Evolutionary conservation across 2,113 vertebrate species (phyloP).

Genomic region (Pyxicephalus adspersus): DNA sequence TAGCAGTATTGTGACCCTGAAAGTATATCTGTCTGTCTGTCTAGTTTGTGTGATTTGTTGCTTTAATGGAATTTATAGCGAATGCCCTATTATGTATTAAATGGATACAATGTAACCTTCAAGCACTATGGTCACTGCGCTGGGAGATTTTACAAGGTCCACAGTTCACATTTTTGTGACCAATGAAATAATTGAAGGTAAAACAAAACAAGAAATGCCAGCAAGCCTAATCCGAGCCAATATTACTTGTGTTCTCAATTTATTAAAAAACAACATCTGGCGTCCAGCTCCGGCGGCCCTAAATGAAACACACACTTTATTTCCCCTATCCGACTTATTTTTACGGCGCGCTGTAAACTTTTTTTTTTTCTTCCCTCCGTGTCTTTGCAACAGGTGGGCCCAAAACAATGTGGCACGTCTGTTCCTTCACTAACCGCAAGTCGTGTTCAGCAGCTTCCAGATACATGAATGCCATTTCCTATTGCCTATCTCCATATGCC

Average conservation of each 20-base stretch:
- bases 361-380: constrained; percentile 44
- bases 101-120: constrained; percentile 7
- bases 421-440: constrained; percentile 45
- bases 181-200: constrained; percentile 46
- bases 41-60: too few species aligned
- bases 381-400: constrained; percentile 54
- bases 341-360: constrained; percentile 53
- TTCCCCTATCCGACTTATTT: constrained; percentile 43
- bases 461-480: constrained; percentile 52
- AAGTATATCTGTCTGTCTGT: too few species aligned
- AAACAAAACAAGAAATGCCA: constrained; percentile 47
- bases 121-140: neutral
- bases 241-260: constrained; percentile 55
- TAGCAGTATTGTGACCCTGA: too few species aligned
- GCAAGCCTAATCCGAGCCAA: constrained; percentile 49
- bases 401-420: constrained; percentile 46
- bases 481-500: constrained; percentile 33
- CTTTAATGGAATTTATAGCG: neutral
- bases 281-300: constrained; percentile 47
- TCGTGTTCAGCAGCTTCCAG: constrained; percentile 38
- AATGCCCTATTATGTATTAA: constrained; percentile 17
- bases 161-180: constrained; percentile 45
- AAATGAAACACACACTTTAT: constrained; percentile 58
- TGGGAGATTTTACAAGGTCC: constrained; percentile 36
- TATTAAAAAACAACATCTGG: constrained; percentile 58